phyloP scores from a whole-genome alignment of 2,888 invertebrate genomes.

The Tinea pellionella region DNA sequence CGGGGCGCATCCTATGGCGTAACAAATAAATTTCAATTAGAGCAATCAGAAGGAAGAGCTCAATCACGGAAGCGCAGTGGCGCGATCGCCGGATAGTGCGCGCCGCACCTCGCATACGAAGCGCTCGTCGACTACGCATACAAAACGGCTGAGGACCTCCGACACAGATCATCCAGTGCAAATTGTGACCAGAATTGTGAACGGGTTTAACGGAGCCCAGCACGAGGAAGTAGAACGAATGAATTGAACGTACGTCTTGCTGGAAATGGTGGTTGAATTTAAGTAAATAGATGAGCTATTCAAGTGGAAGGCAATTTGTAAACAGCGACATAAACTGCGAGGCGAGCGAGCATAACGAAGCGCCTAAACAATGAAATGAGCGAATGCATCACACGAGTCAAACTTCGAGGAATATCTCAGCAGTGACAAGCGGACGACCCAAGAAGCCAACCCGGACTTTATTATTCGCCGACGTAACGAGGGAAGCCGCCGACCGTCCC shows the following conservation, averaged over 20 bases:
- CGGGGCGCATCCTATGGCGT: conserved; percentile 30
- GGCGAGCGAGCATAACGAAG: conserved; percentile 45
- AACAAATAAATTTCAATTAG: conserved; percentile 60
- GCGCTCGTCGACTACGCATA: conserved; percentile 37
- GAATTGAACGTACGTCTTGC: conserved; percentile 20
- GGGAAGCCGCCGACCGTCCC: conserved; percentile 56
- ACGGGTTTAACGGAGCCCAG: conserved; percentile 23
- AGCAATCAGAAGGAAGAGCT: conserved; percentile 41
- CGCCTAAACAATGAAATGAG: conserved; percentile 58
- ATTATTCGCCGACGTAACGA: conserved; percentile 66
- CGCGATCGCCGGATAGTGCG: conserved; percentile 39
- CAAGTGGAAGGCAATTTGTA: conserved; percentile 56
- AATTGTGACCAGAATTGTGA: conserved; percentile 46
- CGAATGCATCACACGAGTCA: conserved; percentile 36
- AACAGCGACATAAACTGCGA: conserved; percentile 54
- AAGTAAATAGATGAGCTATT: conserved; percentile 11
- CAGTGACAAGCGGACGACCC: conserved; percentile 57
- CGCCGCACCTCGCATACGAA: conserved; percentile 46
- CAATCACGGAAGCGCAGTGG: conserved; percentile 49
- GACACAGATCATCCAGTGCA: conserved; percentile 3
- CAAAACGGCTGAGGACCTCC: conserved; percentile 41
- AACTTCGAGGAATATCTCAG: conserved; percentile 51
- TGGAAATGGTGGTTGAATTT: neutral
- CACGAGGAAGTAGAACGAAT: conserved; percentile 22
- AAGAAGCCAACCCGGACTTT: conserved; percentile 55